Percentiles rank a stretch among this genome's conserved stretches.
Evolutionary conservation across 2,113 vertebrate genomes (phyloP).

Genomic region (Arenaria interpres): DNA sequence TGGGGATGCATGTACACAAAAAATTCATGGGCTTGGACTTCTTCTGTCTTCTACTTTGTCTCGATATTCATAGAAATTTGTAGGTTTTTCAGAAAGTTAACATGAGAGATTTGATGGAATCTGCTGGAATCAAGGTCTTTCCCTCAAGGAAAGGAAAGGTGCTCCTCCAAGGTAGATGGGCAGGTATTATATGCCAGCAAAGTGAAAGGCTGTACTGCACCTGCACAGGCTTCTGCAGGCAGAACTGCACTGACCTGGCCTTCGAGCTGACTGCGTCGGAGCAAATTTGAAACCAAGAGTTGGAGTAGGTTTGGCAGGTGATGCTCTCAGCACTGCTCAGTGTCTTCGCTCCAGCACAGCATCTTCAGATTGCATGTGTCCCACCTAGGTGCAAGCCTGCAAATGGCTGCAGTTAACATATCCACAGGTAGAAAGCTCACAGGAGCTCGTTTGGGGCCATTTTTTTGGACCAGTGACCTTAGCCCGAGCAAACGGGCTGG

Average conservation of each 20-base stretch:
- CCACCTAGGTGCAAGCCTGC: not conserved
- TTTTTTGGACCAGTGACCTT: not conserved
- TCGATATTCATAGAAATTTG: not conserved
- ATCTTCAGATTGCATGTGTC: not conserved
- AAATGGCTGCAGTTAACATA: not conserved
- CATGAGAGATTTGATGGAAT: not conserved
- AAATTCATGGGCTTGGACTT: not conserved
- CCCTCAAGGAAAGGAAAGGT: not conserved
- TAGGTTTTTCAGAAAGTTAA: not conserved
- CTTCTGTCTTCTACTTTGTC: not conserved
- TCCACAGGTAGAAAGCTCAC: not conserved
- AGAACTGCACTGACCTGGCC: not conserved
- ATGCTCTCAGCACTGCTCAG: not conserved
- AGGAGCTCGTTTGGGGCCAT: not conserved
- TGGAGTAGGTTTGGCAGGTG: not conserved
- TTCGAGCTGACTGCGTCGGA: not conserved
- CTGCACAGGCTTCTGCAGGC: not conserved
- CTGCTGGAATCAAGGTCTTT: not conserved
- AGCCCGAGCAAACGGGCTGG: not conserved
- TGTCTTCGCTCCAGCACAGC: not conserved
- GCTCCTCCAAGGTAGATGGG: not conserved
- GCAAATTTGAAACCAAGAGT: not conserved
- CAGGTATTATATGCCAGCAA: not conserved
- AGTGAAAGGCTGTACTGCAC: not conserved
- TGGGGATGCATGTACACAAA: not conserved